Percentiles rank a stretch among this genome's conserved stretches.
Evolutionary conservation across 2,888 invertebrate species (phyloP).

Genomic region (Abscondita cerata): DNA sequence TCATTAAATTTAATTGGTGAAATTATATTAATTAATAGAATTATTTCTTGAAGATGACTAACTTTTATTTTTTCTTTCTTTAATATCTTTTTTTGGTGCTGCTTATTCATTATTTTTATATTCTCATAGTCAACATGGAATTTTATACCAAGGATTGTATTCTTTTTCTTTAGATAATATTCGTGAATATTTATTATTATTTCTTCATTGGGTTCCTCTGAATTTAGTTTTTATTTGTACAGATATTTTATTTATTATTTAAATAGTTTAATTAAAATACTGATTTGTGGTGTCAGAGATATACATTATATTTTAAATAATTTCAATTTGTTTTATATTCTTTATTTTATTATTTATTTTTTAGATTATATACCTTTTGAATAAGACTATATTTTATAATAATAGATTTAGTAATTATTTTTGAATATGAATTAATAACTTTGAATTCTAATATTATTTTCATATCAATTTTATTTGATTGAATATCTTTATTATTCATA

Average conservation of each 20-base stretch:
- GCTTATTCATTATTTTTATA: slow-evolving; percentile 51
- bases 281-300: slow-evolving; percentile 72
- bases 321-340: slow-evolving; percentile 62
- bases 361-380: slow-evolving; percentile 57
- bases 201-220: slow-evolving; percentile 68
- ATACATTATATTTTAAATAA: slow-evolving; percentile 62
- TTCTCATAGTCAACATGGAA: slow-evolving; percentile 63
- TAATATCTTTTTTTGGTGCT: slow-evolving; percentile 70
- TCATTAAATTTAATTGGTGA: slow-evolving; percentile 72
- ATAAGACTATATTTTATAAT: slow-evolving; percentile 53
- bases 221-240: slow-evolving; percentile 67
- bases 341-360: slow-evolving; percentile 61
- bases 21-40: slow-evolving; percentile 68
- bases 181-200: slow-evolving; percentile 55
- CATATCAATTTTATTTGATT: slow-evolving; percentile 68
- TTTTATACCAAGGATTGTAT: slow-evolving; percentile 61
- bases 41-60: slow-evolving; percentile 62
- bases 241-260: slow-evolving; percentile 61
- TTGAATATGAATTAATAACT: slow-evolving; percentile 64
- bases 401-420: slow-evolving; percentile 62
- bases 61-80: slow-evolving; percentile 63
- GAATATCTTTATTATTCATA: slow-evolving; percentile 64
- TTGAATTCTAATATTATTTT: slow-evolving; percentile 61
- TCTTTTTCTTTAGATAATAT: slow-evolving; percentile 60
- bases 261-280: slow-evolving; percentile 72